Base-by-base conservation (phyloP, 2,888 invertebrate genomes). In the Drosophila mercatorum region DNA sequence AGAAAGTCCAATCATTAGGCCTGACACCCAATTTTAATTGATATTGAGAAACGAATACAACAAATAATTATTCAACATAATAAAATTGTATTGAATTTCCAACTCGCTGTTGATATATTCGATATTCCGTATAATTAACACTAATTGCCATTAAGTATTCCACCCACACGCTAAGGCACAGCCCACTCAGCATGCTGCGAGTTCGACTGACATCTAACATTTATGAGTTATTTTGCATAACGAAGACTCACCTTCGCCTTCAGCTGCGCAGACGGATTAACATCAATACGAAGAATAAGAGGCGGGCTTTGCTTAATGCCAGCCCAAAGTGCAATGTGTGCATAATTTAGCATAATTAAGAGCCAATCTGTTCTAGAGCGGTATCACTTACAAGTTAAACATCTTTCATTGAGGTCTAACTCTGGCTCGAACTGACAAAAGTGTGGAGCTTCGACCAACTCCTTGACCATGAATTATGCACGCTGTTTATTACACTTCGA, bases 381-480 rank as follows among this genome's bases (percentile, higher is more conserved):
- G 11, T 31, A 49, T 65, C 36, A 17, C 40, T 53, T 38, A 28
- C 78, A 78, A 78, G 78, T 79, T 78, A 75, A 78, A 72, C 68
- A 70, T n/a, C 58, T 64, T 5, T 44, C 40, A 52, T n/a, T 72
- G 53, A 41, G 17, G 4, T 36, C 41, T 6, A 12, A 44, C 8
- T 70, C 53, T 14, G 51, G 36, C 56, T 43, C 36, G 22, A 59
- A 31, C 36, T 49, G 47, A 36, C 38, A 49, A 67, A 55, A 22
- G 56, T 38, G 53, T 49, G 5, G n/a, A 49, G 49, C 49, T 10
- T 57, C 60, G n/a, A 53, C 10, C 58, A 36, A 22, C 71, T 86
- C 90, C 89, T 89, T 89, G 89, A 86, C 90, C 89, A 86, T 89
- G 90, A 78, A 71, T 63, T 53, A 17, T 36, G 53, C 38, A 40